A percentile compares a stretch with the other conserved stretches of the same genome.
phyloP scores from a whole-genome alignment of 2,888 invertebrate species.

The Ophion ellenae region DNA sequence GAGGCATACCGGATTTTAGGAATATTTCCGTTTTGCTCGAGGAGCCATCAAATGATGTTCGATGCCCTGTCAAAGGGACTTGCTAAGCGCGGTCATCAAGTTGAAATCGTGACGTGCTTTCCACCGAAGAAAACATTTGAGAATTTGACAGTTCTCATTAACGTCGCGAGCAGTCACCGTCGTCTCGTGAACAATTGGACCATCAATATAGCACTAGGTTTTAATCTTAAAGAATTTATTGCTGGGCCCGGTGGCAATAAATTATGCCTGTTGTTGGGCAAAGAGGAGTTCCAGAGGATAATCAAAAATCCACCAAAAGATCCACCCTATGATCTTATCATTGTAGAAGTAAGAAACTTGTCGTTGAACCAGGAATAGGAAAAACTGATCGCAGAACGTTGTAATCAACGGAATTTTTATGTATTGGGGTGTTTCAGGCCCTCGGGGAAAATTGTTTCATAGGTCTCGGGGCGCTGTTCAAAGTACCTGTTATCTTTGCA shows the following conservation, averaged over 20 bases:
- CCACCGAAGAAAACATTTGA: conserved; percentile 61
- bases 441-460: conserved; percentile 72
- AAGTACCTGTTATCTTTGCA: conserved; percentile 69
- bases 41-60: conserved; percentile 84
- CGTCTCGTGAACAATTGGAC: conserved; percentile 61
- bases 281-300: conserved; percentile 66
- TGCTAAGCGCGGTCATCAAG: conserved; percentile 83
- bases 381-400: neutral
- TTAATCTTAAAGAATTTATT: conserved; percentile 57
- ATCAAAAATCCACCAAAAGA: conserved; percentile 71
- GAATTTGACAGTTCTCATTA: conserved; percentile 66
- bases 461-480: conserved; percentile 72
- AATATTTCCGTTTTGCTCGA: conserved; percentile 83
- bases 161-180: conserved; percentile 57
- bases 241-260: conserved; percentile 66
- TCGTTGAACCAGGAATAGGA: neutral
- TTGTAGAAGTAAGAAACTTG: conserved; percentile 67
- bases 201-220: conserved; percentile 48
- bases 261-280: conserved; percentile 67
- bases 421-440: conserved; percentile 47
- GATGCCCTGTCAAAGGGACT: conserved; percentile 82
- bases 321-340: conserved; percentile 72
- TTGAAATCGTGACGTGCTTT: conserved; percentile 76
- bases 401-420: neutral
- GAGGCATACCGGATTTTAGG: conserved; percentile 81